Base-by-base conservation (phyloP, 2,113 vertebrate species). In the Macaca mulatta region DNA sequence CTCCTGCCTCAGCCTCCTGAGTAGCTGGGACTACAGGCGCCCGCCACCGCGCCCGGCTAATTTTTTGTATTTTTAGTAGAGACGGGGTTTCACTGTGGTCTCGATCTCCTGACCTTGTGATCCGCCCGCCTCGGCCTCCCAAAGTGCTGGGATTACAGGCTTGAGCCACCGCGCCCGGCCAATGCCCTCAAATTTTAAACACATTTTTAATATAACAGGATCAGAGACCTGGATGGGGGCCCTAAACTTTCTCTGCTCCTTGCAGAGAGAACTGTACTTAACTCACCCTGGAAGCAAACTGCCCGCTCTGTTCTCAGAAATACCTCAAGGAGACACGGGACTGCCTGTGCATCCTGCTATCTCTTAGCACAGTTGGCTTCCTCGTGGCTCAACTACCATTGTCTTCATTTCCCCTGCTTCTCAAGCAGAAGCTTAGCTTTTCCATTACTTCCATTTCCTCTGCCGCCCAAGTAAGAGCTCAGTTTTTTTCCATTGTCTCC, bases 391-490 rank as follows among this genome's bases (percentile, higher is more conserved):
- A 55, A 52, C 84, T 64, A 18, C 32, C 40, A 95, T 97, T 97
- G 97, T 98, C 89, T 98, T 95, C 61, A 89, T 96, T 98, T 96
- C 96, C 89, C 95, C 22, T 81, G 10, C 57, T 27, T 38, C 40
- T 83, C 72, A 90, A 92, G 74, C 2, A 93, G 38, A 70, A 80
- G 79, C 50, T 92, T 38, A 83, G 70, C 43, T 95, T 96, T 97
- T 87, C 95, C 74, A 89, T 32, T 48, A 25, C 35, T 52, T 89
- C 84, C 23, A 86, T 92, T 97, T 98, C 82, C 93, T 96, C 64
- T 72, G 23, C 25, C 45, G 38, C 52, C 75, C 85, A 82, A 94
- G 32, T 17, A 78, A 40, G 14, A 77, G 30, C 77, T 93, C 48
- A 30, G 40, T 52, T 69, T 48, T 78, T 78, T 77, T 10, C 75